Conservation (phyloP, 1,140 invertebrate species). For the Halyomorpha halys region DNA sequence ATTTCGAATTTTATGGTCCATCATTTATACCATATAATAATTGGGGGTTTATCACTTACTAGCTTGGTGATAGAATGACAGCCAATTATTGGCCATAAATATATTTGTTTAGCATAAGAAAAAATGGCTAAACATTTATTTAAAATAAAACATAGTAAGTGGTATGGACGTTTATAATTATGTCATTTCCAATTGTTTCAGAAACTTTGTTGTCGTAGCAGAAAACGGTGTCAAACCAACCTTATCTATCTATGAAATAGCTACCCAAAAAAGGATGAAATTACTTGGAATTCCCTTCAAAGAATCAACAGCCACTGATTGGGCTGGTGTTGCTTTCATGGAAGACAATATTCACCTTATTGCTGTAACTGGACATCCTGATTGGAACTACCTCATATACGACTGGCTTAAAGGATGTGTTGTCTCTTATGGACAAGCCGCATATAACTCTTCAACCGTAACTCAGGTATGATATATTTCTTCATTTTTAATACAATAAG, state of each 20-base stretch:
- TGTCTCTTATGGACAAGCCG: background rate
- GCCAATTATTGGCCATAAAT: too few relatives aligned
- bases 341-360: conserved; percentile 67
- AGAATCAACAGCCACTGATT: conserved; percentile 40
- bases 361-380: conserved; percentile 64
- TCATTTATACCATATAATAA: too few relatives aligned
- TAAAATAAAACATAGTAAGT: too few relatives aligned
- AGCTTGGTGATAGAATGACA: too few relatives aligned
- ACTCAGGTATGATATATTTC: conserved; percentile 5
- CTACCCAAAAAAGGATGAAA: conserved; percentile 48
- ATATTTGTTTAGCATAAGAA: too few relatives aligned
- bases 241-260: conserved; percentile 54
- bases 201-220: conserved; percentile 44
- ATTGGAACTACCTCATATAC: conserved; percentile 69
- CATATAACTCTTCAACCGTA: background rate
- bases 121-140: too few relatives aligned
- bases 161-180: conserved; percentile 2
- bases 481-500: too few relatives aligned
- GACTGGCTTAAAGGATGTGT: conserved; percentile 76
- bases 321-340: conserved; percentile 63
- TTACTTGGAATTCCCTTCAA: conserved; percentile 47
- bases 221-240: conserved; percentile 43
- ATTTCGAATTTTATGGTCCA: too few relatives aligned
- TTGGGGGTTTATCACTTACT: too few relatives aligned
- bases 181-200: conserved; percentile 34